Conservation (phyloP, 2,888 invertebrate species). For the Cinara cedri region DNA sequence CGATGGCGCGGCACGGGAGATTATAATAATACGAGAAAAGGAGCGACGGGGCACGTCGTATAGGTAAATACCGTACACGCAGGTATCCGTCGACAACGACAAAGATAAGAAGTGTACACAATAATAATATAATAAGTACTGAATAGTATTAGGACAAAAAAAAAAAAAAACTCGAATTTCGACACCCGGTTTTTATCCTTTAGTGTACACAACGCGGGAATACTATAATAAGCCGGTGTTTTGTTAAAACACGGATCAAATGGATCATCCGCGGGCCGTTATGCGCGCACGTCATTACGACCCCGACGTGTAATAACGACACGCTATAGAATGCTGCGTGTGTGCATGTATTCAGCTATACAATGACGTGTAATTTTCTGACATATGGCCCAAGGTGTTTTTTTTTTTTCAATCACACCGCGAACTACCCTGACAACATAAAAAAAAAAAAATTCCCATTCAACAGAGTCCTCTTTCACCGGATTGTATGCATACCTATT, state of each 20-base stretch:
- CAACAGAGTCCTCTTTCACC: slow-evolving; percentile 16
- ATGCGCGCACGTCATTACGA: background rate
- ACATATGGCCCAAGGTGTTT: slow-evolving; percentile 33
- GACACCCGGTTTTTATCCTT: slow-evolving; percentile 20
- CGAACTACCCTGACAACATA: background rate
- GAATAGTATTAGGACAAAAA: background rate
- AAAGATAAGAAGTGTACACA: background rate
- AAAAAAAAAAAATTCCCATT: slow-evolving; percentile 7
- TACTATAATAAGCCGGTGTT: slow-evolving; percentile 27
- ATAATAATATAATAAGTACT: no score
- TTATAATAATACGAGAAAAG: background rate
- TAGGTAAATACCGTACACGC: no score
- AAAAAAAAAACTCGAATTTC: slow-evolving; percentile 12
- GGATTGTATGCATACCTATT: no score
- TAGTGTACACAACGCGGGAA: background rate
- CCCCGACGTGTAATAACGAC: background rate
- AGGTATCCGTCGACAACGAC: background rate
- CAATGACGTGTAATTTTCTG: slow-evolving; percentile 46
- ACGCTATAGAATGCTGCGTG: background rate
- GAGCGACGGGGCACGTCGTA: background rate
- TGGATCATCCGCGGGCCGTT: slow-evolving; percentile 14
- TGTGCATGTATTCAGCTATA: slow-evolving; percentile 4
- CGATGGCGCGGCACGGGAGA: no score
- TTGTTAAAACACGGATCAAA: slow-evolving; percentile 27
- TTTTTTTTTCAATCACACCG: background rate